Evolutionary conservation across 2,888 invertebrate species (phyloP).

Genomic region (Diadegma fenestrale): DNA sequence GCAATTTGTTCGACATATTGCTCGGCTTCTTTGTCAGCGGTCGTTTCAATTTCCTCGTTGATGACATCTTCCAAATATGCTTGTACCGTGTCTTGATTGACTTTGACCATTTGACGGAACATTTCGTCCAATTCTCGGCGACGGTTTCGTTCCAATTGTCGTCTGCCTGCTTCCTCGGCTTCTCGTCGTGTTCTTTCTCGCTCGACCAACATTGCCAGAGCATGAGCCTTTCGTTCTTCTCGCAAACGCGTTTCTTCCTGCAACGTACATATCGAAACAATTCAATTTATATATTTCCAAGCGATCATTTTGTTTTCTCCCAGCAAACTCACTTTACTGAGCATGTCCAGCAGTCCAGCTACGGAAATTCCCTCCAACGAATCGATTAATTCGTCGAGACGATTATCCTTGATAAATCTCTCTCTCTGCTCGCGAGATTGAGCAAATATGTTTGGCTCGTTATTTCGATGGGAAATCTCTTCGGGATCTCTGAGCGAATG

Average conservation of each 20-base stretch:
- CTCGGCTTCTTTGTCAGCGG: slow-evolving; percentile 86
- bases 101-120: slow-evolving; percentile 89
- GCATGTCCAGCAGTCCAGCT: slow-evolving; percentile 90
- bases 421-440: slow-evolving; percentile 68
- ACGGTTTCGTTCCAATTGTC: slow-evolving; percentile 91
- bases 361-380: slow-evolving; percentile 91
- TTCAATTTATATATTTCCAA: too few relatives aligned
- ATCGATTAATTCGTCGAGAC: slow-evolving; percentile 88
- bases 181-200: slow-evolving; percentile 91
- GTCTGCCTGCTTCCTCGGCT: slow-evolving; percentile 91
- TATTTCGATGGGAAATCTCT: slow-evolving; percentile 76
- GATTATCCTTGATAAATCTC: slow-evolving; percentile 85
- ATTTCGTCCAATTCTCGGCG: slow-evolving; percentile 92
- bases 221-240: slow-evolving; percentile 92
- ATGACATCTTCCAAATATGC: slow-evolving; percentile 88
- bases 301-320: not conserved
- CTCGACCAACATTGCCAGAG: slow-evolving; percentile 92
- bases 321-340: slow-evolving; percentile 85
- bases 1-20: slow-evolving; percentile 86
- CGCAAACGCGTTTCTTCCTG: slow-evolving; percentile 92
- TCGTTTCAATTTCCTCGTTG: slow-evolving; percentile 87
- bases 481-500: slow-evolving; percentile 88
- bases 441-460: slow-evolving; percentile 73
- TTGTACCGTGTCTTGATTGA: slow-evolving; percentile 88
- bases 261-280: slow-evolving; percentile 15